Base-by-base conservation (phyloP, 2,113 vertebrate species). In the Larimichthys crocea region DNA sequence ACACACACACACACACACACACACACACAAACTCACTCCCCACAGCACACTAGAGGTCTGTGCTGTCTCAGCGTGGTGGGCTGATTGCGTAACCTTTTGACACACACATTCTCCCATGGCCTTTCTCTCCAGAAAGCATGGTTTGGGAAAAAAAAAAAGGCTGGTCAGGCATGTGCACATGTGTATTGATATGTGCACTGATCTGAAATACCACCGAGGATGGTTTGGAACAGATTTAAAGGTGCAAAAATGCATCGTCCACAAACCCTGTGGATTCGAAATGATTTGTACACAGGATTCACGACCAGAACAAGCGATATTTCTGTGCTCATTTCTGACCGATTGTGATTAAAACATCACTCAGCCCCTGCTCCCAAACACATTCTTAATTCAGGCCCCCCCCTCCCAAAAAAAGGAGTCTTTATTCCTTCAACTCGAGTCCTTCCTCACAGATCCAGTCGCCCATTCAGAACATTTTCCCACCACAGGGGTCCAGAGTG, bases 81-180 rank as follows among this genome's bases (percentile, higher is more conserved):
- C 82, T 61, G 90, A 93, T 95, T 95, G 92, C 92, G 48, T 95
- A 95, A 95, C 94, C 79, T 93, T 91, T 92, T 86, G 89, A 93
- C 89, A 91, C 82, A 83, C 82, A 87, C 79, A 87, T 89, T 93
- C 89, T 88, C 87, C 74, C 85, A 90, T 80, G 83, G 84, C 76
- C 83, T 88, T 63, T 82, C 64, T 82, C 16, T 83, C 40, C 70
- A 79, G 15, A 80, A 61, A 90, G 61, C 44, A 42, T 48, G 48
- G 59, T 22, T 62, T 65, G 62, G 53, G 3, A 26, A 26, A 26
- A 26, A 26, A 26, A 26, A 26, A 80, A 31, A 31, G 31, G 31
- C 57, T 50, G 65, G 66, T 70, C 59, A 65, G 35, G 74, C 69
- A 73, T 74, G 42, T 74, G 5, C n/a, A 19, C 19, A 16, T 40